Base-by-base conservation (phyloP, 2,888 invertebrate species). In the Slavum lentiscoides region DNA sequence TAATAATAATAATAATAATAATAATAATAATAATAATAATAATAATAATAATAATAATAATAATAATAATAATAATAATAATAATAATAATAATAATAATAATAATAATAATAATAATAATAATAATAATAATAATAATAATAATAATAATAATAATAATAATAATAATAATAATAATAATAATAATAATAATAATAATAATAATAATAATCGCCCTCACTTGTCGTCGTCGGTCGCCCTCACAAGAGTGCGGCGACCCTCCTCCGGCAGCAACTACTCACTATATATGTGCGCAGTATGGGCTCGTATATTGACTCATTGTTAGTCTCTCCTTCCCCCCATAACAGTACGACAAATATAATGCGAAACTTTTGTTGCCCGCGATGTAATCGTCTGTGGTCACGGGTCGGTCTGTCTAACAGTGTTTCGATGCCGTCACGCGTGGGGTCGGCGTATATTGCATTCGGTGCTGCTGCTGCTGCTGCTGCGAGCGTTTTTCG, bases 281-380 rank as follows among this genome's bases (percentile, higher is more conserved):
- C 37, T 39, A 49, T 43, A 13, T 11, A 43, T 6, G 1, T 11
- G 15, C 11, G 17, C 39, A 72, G 23, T n/a, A 5, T 19, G 4
- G 23, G 2, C 21, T 58, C 30, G 30, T 30, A 2, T 67, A 67
- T 67, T 43, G 67, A 68, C 76, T 68, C 76, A 55, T 30, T 49
- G 58, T 76, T 59, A 59, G 68, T 76, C 61, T 19, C 76, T 59
- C 37, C 68, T 58, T 59, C 30, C n/a, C 39, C 13, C 2, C 49
- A 19, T 43, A n/a, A 59, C 55, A 53, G 23, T 30, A 39, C 11
- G 39, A 74, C 53, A 58, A 74, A 19, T 67, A 76, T 49, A 76
- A 76, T n/a, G 59, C 59, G 49, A 59, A 43, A 76, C 59, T 68
- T 61, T 76, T 59, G 76, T 68, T 59, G 30, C 30, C 15, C 30